Conservation (phyloP, 2,797 vertebrate species). For the Chiroxiphia lanceolata region DNA sequence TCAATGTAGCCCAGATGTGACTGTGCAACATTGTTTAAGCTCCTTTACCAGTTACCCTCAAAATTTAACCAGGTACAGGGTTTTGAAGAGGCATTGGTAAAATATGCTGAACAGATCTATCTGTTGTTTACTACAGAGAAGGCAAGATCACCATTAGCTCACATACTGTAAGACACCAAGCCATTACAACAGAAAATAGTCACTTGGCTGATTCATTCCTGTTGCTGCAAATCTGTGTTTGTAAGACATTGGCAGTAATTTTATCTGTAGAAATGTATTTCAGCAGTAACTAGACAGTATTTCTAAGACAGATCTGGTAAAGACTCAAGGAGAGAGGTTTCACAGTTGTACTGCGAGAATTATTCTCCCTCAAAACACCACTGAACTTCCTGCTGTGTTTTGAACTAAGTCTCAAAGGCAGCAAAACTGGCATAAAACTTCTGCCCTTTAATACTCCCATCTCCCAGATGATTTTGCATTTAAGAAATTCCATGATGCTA, state of each 20-base stretch:
- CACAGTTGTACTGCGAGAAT: background rate
- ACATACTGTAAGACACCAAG: fast-evolving
- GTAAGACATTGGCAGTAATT: background rate
- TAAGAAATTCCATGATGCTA: background rate
- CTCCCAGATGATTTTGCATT: background rate
- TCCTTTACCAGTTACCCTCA: background rate
- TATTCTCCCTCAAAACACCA: background rate
- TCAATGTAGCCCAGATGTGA: background rate
- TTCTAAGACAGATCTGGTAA: background rate
- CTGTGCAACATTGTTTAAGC: background rate
- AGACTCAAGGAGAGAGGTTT: background rate
- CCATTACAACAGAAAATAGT: background rate
- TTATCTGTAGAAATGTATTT: background rate
- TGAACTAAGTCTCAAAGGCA: background rate
- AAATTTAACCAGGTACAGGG: background rate
- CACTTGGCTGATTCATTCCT: background rate
- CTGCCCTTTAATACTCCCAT: background rate
- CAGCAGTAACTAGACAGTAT: background rate
- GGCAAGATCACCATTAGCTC: background rate
- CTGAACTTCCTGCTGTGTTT: background rate
- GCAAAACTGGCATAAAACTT: background rate
- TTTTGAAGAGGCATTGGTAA: background rate
- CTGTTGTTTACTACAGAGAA: background rate
- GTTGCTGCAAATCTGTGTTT: background rate
- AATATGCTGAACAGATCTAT: background rate